phyloP scores from a whole-genome alignment of 2,888 invertebrate genomes.

The Pherbina coryleti region DNA sequence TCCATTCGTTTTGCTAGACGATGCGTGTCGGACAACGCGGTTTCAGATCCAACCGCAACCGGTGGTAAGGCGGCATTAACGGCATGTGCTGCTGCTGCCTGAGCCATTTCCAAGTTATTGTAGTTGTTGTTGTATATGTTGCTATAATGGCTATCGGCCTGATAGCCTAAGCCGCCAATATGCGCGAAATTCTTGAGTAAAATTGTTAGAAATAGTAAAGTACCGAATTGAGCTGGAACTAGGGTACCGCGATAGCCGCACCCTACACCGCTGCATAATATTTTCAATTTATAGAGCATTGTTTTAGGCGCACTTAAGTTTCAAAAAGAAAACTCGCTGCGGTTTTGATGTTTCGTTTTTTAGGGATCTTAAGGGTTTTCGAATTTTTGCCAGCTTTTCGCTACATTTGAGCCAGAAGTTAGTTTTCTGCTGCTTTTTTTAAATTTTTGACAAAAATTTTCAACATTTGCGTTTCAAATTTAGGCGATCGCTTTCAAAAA shows the following conservation, averaged over 20 bases:
- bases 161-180: constrained; percentile 44
- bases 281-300: constrained; percentile 14
- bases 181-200: constrained; percentile 49
- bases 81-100: constrained; percentile 12
- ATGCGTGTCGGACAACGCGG: constrained; percentile 58
- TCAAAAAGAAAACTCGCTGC: background rate
- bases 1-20: constrained; percentile 67
- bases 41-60: constrained; percentile 14
- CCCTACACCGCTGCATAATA: background rate
- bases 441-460: background rate
- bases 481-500: background rate
- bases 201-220: constrained; percentile 46
- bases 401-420: no score
- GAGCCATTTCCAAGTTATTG: constrained; percentile 23
- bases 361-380: no score
- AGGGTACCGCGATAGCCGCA: background rate
- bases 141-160: constrained; percentile 29
- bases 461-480: background rate
- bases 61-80: constrained; percentile 9
- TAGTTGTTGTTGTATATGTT: constrained; percentile 9
- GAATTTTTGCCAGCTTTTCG: no score
- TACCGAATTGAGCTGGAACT: background rate
- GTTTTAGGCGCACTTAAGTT: background rate
- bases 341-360: background rate
- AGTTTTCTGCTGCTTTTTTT: background rate